Conservation (phyloP, 2,888 invertebrate species). For the Carpatolechia fugitivella region DNA sequence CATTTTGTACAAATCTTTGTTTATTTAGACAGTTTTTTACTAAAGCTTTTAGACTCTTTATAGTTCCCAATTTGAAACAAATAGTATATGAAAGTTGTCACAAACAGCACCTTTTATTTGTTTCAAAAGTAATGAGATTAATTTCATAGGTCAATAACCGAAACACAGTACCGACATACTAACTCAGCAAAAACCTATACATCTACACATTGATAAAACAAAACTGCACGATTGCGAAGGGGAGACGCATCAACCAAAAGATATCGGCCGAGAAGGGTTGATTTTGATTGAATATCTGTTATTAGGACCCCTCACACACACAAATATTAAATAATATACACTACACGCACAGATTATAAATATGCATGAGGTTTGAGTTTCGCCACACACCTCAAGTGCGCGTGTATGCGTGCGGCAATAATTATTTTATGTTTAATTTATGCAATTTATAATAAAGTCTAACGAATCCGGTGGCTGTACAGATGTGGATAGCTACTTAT, state of each 20-base stretch:
- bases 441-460: slow-evolving; percentile 8
- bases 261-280: slow-evolving; percentile 75
- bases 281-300: slow-evolving; percentile 80
- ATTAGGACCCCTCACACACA: slow-evolving; percentile 68
- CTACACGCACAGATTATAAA: slow-evolving; percentile 73
- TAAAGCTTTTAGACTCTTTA: no score
- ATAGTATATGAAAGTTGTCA: no score
- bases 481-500: not conserved
- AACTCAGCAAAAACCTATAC: slow-evolving; percentile 25
- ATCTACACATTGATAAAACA: slow-evolving; percentile 45
- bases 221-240: slow-evolving; percentile 40
- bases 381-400: slow-evolving; percentile 37
- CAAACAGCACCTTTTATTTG: no score
- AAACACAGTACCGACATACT: not conserved
- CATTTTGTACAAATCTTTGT: no score
- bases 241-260: slow-evolving; percentile 70
- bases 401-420: slow-evolving; percentile 5
- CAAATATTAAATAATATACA: slow-evolving; percentile 74
- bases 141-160: no score
- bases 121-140: no score
- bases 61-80: no score
- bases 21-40: no score
- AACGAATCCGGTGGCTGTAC: not conserved
- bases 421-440: slow-evolving; percentile 14
- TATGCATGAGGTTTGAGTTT: slow-evolving; percentile 73